Conservation (phyloP, 2,797 vertebrate genomes). For the Acrossocheilus wenchowensis region DNA sequence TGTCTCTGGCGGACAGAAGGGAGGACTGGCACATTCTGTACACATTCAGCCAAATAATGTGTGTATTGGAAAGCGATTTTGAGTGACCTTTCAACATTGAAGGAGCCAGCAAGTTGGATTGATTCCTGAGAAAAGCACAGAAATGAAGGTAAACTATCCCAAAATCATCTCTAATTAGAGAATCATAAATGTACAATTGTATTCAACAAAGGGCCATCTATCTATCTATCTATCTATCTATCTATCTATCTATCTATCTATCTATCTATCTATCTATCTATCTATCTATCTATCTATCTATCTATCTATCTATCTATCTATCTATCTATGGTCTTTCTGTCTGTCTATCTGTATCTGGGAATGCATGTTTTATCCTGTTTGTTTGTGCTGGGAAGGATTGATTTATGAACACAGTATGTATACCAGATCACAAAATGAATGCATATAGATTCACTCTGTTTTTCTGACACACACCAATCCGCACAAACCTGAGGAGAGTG, state of each 20-base stretch:
- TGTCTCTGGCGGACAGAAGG: background rate
- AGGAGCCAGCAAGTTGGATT: background rate
- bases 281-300: background rate
- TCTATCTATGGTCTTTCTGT: background rate
- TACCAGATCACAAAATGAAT: background rate
- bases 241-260: background rate
- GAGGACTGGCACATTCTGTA: background rate
- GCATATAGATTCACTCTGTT: background rate
- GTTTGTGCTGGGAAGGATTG: slow-evolving; percentile 3
- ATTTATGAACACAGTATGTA: background rate
- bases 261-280: background rate
- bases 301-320: background rate
- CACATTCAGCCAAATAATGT: slow-evolving; percentile 18
- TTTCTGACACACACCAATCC: background rate
- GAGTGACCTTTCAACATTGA: slow-evolving; percentile 19
- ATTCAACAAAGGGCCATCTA: background rate
- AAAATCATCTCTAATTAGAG: background rate
- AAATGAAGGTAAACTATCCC: background rate
- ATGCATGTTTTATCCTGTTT: background rate
- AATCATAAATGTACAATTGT: background rate
- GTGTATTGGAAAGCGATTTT: slow-evolving; percentile 9
- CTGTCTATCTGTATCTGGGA: background rate
- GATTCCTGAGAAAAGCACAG: slow-evolving; percentile 2
- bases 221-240: background rate
- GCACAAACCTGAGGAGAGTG: background rate